A percentile compares a stretch with the other conserved stretches of the same genome.
phyloP scores from a whole-genome alignment of 2,888 invertebrate species.

The Halocaridina rubra region DNA sequence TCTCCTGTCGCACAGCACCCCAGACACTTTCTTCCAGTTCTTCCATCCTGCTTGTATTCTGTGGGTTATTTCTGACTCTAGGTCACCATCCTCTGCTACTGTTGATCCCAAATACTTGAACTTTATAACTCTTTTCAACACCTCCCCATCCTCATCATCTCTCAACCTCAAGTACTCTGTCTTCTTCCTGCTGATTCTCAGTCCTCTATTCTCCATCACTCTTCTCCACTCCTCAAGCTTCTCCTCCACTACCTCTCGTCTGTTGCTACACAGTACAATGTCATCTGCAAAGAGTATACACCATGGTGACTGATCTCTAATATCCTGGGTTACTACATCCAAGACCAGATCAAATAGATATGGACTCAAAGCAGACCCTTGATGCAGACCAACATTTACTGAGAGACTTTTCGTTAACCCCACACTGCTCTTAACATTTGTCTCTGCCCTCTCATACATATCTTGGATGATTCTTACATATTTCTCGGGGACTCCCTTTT shows the following conservation, averaged over 20 bases:
- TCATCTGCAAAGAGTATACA: neutral
- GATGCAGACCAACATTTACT: too few species aligned
- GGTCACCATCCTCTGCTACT: too few species aligned
- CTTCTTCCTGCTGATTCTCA: neutral
- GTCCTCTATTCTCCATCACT: neutral
- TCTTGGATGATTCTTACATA: too few species aligned
- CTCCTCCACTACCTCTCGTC: too few species aligned
- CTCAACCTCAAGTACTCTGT: too few species aligned
- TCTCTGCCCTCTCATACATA: too few species aligned
- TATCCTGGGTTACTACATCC: too few species aligned
- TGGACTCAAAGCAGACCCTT: too few species aligned
- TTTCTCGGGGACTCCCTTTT: neutral
- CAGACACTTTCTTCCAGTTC: too few species aligned
- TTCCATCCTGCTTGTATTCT: neutral
- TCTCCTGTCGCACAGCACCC: too few species aligned
- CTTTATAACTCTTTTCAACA: neutral
- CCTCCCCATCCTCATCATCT: neutral
- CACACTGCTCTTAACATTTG: neutral
- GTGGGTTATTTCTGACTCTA: neutral
- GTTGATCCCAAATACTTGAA: neutral
- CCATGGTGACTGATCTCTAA: neutral
- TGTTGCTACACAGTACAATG: too few species aligned
- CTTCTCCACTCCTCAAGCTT: neutral
- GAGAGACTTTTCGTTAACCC: neutral
- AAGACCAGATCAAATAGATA: too few species aligned